Evolutionary conservation across 2,797 vertebrate species (phyloP).

Genomic region (Urosaurus nigricauda): DNA sequence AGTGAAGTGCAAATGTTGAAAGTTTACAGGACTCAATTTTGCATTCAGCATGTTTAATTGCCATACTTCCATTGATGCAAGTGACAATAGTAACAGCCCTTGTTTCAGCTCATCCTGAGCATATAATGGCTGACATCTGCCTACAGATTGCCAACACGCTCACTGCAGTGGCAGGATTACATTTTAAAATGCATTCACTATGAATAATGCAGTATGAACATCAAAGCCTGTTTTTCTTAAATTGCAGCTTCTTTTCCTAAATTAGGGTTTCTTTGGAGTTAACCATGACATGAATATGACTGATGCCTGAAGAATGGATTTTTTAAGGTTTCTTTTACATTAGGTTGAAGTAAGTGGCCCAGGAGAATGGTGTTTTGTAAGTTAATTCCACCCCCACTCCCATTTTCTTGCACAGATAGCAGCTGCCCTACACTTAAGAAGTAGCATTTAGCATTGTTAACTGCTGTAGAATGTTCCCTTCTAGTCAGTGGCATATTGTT

Average conservation of each 20-base stretch:
- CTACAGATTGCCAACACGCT: conserved; percentile 21
- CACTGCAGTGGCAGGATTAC: conserved; percentile 13
- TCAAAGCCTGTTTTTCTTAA: conserved; percentile 23
- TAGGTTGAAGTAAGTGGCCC: neutral
- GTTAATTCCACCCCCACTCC: neutral
- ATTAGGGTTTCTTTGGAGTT: conserved; percentile 20
- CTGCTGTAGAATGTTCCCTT: neutral
- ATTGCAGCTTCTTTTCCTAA: conserved; percentile 12
- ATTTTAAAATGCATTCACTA: conserved; percentile 22
- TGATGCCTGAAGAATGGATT: neutral
- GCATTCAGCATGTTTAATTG: neutral
- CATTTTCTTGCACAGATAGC: neutral
- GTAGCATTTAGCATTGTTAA: neutral
- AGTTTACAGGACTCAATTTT: neutral
- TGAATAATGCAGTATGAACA: conserved; percentile 38
- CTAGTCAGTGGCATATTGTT: neutral
- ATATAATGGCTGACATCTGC: conserved; percentile 31
- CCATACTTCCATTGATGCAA: neutral
- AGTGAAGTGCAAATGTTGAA: neutral
- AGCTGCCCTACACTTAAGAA: neutral
- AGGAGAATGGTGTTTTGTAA: neutral
- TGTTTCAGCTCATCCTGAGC: conserved; percentile 19
- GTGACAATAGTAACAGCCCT: neutral
- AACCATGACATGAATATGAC: conserved; percentile 7
- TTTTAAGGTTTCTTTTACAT: neutral